Evolutionary conservation across 2,797 vertebrate genomes (phyloP).

Genomic region (Phrynocephalus guinanensis): DNA sequence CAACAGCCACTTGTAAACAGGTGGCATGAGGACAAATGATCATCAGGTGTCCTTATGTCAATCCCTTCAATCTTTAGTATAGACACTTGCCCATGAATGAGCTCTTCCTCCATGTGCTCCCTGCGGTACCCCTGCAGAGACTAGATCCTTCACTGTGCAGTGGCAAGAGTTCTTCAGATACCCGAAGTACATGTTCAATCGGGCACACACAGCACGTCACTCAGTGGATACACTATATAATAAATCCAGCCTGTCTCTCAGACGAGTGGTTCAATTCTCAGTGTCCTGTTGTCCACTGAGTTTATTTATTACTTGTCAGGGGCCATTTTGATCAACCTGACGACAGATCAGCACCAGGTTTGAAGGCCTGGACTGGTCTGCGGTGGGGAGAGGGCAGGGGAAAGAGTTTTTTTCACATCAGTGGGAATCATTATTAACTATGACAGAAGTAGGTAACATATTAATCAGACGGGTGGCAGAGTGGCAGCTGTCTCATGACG

Average conservation of each 20-base stretch:
- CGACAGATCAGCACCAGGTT: background rate
- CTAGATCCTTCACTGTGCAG: background rate
- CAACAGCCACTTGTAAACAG: slow-evolving; percentile 48
- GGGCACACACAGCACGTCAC: background rate
- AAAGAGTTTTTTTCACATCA: background rate
- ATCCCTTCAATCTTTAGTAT: background rate
- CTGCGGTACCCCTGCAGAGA: slow-evolving; percentile 3
- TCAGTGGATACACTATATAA: background rate
- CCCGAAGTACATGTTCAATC: slow-evolving; percentile 5
- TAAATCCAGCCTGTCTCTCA: slow-evolving; percentile 6
- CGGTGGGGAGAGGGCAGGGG: background rate
- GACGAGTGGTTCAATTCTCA: background rate
- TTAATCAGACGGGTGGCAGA: slow-evolving; percentile 9
- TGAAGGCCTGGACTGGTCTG: background rate
- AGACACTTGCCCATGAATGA: background rate
- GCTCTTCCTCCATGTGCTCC: background rate
- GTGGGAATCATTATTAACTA: background rate
- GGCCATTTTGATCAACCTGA: background rate
- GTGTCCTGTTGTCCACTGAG: background rate
- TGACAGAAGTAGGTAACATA: background rate
- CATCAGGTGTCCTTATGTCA: slow-evolving; percentile 8
- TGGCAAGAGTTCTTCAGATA: slow-evolving; percentile 22
- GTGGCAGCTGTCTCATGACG: slow-evolving; percentile 12
- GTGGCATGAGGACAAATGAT: slow-evolving; percentile 57
- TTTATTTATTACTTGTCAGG: slow-evolving; percentile 5